Evolutionary conservation across 2,113 vertebrate genomes (phyloP).

Genomic region (Phrynocephalus versicolor): DNA sequence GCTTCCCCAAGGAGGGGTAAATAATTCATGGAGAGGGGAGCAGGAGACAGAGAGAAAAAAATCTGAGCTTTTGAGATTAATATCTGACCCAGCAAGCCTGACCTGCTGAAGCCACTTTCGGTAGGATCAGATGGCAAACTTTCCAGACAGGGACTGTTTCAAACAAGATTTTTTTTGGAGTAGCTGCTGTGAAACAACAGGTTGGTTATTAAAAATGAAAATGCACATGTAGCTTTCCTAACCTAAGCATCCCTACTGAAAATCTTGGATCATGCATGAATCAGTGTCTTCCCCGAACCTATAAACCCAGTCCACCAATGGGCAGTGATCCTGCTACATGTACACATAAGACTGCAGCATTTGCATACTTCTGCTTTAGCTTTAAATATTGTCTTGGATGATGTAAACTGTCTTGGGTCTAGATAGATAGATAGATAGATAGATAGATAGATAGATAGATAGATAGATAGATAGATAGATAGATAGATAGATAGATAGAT

Average conservation of each 20-base stretch:
- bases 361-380: too few species aligned
- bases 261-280: neutral
- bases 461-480: too few species aligned
- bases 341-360: neutral
- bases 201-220: neutral
- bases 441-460: too few species aligned
- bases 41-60: neutral
- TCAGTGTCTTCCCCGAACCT: neutral
- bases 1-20: constrained; percentile 6
- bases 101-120: neutral
- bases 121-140: neutral
- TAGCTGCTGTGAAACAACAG: neutral
- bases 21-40: neutral
- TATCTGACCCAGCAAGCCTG: neutral
- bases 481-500: too few species aligned
- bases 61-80: neutral
- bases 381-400: too few species aligned
- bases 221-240: neutral
- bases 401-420: too few species aligned
- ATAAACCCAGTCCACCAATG: neutral
- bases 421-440: too few species aligned
- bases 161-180: neutral
- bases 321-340: too few species aligned
- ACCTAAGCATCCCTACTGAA: neutral
- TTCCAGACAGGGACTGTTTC: neutral